Evolutionary conservation across 2,797 vertebrate genomes (phyloP).

Genomic region (Xyrichtys novacula): DNA sequence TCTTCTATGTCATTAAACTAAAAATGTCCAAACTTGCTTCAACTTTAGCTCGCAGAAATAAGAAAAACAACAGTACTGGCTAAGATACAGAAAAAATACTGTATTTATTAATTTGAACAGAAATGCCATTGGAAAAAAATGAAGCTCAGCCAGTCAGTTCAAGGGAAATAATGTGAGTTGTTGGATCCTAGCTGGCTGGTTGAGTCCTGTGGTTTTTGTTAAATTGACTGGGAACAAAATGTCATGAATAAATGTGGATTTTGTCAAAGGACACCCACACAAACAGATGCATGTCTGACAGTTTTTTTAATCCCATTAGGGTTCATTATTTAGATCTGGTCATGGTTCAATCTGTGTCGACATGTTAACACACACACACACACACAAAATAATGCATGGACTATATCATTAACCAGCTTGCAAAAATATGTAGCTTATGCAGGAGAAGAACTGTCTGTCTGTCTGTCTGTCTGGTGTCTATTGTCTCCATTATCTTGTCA

Average conservation of each 20-base stretch:
- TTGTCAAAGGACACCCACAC: constrained; percentile 47
- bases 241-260: constrained; percentile 42
- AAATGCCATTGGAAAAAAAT: constrained; percentile 43
- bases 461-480: constrained; percentile 39
- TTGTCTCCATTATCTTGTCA: constrained; percentile 73
- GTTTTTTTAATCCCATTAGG: constrained; percentile 45
- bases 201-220: constrained; percentile 28
- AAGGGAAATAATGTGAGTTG: constrained; percentile 20
- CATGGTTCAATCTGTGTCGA: constrained; percentile 63
- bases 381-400: constrained; percentile 15
- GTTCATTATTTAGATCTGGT: constrained; percentile 55
- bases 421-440: constrained; percentile 16
- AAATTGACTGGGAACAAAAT: constrained; percentile 52
- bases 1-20: too few relatives aligned
- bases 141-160: constrained; percentile 28
- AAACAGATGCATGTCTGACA: constrained; percentile 30
- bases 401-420: constrained; percentile 30
- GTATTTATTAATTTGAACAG: constrained; percentile 22
- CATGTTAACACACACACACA: constrained; percentile 13
- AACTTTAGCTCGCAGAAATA: neutral
- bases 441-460: constrained; percentile 17
- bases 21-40: neutral
- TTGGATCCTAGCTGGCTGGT: constrained; percentile 42
- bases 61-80: neutral
- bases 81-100: constrained; percentile 2